Conservation (phyloP, 2,113 vertebrate species). For the Hystrix cristata region DNA sequence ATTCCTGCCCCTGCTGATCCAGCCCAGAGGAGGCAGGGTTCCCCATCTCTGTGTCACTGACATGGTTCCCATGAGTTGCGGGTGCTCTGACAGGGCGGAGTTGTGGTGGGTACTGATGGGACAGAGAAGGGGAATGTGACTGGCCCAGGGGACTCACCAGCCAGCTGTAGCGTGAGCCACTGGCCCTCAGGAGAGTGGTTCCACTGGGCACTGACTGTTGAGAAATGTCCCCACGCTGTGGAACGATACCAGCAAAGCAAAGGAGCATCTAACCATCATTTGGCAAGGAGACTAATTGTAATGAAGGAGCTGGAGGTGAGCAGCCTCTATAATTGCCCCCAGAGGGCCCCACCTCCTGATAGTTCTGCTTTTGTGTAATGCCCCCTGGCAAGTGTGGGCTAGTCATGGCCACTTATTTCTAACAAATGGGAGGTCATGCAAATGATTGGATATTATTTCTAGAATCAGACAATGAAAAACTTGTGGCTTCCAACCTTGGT, state of each 20-base stretch:
- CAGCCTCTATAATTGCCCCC: neutral
- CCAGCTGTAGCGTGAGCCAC: accelerated
- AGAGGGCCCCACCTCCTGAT: neutral
- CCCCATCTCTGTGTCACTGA: neutral
- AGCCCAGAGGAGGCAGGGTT: neutral
- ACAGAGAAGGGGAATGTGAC: neutral
- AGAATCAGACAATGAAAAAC: neutral
- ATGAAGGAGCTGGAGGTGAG: accelerated
- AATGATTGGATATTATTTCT: neutral
- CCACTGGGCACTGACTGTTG: no score
- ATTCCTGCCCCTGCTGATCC: neutral
- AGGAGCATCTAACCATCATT: neutral
- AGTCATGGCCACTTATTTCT: neutral
- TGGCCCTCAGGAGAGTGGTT: neutral
- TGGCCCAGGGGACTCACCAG: neutral
- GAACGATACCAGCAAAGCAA: neutral
- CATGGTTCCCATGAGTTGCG: neutral
- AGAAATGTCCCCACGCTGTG: neutral
- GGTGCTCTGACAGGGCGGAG: neutral
- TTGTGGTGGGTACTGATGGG: accelerated
- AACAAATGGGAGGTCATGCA: no score
- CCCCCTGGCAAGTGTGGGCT: neutral
- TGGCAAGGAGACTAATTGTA: neutral
- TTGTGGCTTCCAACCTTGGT: no score
- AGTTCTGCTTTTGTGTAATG: neutral